Evolutionary conservation across 2,888 invertebrate species (phyloP).

Genomic region (Taphrorychus bicolor): DNA sequence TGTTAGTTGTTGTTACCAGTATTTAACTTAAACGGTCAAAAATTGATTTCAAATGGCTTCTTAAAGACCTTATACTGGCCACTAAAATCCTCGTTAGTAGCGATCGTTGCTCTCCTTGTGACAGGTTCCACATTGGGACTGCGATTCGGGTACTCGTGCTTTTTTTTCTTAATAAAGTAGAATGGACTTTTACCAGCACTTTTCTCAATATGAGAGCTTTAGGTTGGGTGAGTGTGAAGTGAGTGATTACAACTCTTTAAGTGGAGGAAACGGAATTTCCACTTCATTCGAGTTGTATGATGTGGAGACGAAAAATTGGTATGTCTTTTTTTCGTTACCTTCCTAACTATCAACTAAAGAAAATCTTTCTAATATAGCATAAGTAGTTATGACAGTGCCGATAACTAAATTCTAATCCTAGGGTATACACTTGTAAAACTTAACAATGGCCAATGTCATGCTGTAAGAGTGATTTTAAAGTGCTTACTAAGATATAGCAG

Average conservation of each 20-base stretch:
- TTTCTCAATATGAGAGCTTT: constrained; percentile 1
- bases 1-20: constrained; percentile 26
- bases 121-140: not conserved
- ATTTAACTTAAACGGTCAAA: constrained; percentile 32
- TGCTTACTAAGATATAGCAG: no score
- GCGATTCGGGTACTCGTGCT: not conserved
- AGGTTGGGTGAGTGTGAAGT: not conserved
- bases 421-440: no score
- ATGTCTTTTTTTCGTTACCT: no score
- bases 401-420: no score
- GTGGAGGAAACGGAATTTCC: not conserved
- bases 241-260: not conserved
- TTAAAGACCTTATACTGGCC: constrained; percentile 16
- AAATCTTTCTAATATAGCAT: no score
- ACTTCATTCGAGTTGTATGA: not conserved
- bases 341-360: no score
- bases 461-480: no score
- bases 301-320: not conserved
- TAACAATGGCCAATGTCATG: no score
- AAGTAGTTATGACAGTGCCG: no score
- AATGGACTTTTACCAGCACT: constrained; percentile 8
- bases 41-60: constrained; percentile 37
- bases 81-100: constrained; percentile 21
- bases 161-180: constrained; percentile 3
- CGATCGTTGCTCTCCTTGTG: constrained; percentile 12